A percentile compares a stretch with the other conserved stretches of the same genome.
Conservation (phyloP, 2,113 vertebrate genomes). For the Monopterus albus region DNA sequence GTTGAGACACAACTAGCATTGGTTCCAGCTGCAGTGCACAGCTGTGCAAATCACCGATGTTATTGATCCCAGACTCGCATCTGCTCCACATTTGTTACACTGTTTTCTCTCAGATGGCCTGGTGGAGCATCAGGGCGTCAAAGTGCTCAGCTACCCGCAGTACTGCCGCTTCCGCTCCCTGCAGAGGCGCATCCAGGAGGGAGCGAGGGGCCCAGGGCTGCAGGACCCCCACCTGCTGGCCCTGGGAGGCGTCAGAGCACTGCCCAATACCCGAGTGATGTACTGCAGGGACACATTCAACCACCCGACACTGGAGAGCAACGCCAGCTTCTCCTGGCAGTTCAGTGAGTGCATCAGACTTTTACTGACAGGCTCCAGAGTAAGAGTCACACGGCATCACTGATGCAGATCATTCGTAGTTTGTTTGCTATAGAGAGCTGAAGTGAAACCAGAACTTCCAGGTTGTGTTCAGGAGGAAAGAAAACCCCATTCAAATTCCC, state of each 20-base stretch:
- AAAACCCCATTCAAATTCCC: too few species aligned
- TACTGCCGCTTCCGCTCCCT: conserved; percentile 86
- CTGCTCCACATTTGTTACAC: too few species aligned
- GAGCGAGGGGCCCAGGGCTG: conserved; percentile 23
- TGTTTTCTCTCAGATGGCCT: conserved; percentile 23
- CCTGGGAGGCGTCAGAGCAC: conserved; percentile 76
- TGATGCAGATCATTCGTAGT: too few species aligned
- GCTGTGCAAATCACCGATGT: too few species aligned
- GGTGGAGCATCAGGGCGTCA: conserved; percentile 49
- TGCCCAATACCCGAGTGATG: conserved; percentile 73
- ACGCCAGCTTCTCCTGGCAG: conserved; percentile 76
- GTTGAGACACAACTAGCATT: too few species aligned
- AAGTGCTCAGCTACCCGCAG: conserved; percentile 85
- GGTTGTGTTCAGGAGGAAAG: too few species aligned
- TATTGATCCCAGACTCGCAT: not conserved
- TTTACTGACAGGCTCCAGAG: too few species aligned
- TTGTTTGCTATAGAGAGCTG: too few species aligned
- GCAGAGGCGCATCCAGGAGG: conserved; percentile 77
- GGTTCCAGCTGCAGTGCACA: too few species aligned
- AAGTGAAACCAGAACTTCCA: too few species aligned
- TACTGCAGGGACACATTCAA: conserved; percentile 86
- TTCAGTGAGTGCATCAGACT: conserved; percentile 78
- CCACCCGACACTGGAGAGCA: conserved; percentile 82
- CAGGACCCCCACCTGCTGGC: conserved; percentile 82
- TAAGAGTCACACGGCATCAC: too few species aligned